A percentile compares a stretch with the other conserved stretches of the same genome.
phyloP scores from a whole-genome alignment of 2,113 vertebrate species.

The Tichodroma muraria region DNA sequence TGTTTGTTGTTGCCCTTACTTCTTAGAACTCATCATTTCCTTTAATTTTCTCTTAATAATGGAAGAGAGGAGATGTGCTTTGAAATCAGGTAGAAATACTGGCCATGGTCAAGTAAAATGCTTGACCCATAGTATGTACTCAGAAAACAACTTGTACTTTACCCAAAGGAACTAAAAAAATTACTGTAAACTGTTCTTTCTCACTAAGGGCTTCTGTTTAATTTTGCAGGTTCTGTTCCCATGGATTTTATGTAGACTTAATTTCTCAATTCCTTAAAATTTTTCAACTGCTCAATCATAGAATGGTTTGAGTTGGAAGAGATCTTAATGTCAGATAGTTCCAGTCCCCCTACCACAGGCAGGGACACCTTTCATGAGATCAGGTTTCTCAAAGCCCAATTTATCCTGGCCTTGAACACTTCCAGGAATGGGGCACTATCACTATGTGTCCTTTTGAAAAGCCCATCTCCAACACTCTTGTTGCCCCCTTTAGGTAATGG shows the following conservation, averaged over 20 bases:
- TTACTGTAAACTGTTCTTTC: not conserved
- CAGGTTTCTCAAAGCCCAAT: not conserved
- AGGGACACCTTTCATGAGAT: not conserved
- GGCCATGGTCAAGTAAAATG: not conserved
- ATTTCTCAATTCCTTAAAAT: not conserved
- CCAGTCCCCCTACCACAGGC: not conserved
- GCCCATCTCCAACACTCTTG: not conserved
- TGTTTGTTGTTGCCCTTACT: not conserved
- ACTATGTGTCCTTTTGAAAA: not conserved
- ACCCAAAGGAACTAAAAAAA: not conserved
- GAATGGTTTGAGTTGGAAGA: not conserved
- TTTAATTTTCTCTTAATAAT: not conserved
- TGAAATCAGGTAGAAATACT: not conserved
- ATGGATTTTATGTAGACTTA: not conserved
- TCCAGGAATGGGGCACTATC: not conserved
- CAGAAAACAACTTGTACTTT: constrained; percentile 8
- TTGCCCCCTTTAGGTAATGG: not conserved
- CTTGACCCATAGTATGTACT: not conserved
- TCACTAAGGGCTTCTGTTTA: not conserved
- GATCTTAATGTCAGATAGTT: not conserved
- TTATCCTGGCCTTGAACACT: not conserved
- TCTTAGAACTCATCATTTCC: not conserved
- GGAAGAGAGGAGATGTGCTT: not conserved
- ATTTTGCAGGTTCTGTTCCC: not conserved
- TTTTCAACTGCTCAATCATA: not conserved